phyloP scores from a whole-genome alignment of 2,888 invertebrate genomes.

The Nemoura dubitans region DNA sequence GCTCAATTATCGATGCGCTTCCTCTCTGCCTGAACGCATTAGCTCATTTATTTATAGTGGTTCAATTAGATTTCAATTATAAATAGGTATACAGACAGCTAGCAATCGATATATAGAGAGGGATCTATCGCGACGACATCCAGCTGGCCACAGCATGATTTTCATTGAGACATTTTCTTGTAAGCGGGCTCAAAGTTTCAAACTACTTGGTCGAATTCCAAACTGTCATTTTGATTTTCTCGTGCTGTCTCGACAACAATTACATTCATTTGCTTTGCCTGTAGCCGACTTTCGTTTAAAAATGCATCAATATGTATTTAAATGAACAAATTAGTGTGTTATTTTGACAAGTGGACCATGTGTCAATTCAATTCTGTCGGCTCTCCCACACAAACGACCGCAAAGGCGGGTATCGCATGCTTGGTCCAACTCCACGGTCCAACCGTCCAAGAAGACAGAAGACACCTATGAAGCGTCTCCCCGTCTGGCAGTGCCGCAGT shows the following conservation, averaged over 20 bases:
- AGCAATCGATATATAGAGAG: too few species aligned
- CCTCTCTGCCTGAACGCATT: background rate
- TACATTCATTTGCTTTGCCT: background rate
- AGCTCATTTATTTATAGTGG: too few species aligned
- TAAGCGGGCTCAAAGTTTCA: too few species aligned
- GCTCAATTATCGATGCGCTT: background rate
- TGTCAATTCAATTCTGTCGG: background rate
- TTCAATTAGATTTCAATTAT: too few species aligned
- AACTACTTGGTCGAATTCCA: too few species aligned
- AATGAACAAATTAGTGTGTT: background rate
- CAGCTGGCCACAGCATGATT: too few species aligned
- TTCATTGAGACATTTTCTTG: too few species aligned
- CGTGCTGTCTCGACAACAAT: background rate
- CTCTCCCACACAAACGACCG: background rate
- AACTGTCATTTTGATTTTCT: background rate
- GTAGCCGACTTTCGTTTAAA: background rate
- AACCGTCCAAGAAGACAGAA: too few species aligned
- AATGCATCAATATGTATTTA: background rate
- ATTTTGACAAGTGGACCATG: background rate
- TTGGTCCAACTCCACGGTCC: too few species aligned
- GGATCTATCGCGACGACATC: too few species aligned
- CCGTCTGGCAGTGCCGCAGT: background rate
- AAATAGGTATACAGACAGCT: too few species aligned
- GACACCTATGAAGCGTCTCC: background rate
- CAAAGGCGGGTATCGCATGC: background rate